A percentile compares a stretch with the other conserved stretches of the same genome.
Conservation (phyloP, 1,140 invertebrate genomes). For the Archegozetes longisetosus region DNA sequence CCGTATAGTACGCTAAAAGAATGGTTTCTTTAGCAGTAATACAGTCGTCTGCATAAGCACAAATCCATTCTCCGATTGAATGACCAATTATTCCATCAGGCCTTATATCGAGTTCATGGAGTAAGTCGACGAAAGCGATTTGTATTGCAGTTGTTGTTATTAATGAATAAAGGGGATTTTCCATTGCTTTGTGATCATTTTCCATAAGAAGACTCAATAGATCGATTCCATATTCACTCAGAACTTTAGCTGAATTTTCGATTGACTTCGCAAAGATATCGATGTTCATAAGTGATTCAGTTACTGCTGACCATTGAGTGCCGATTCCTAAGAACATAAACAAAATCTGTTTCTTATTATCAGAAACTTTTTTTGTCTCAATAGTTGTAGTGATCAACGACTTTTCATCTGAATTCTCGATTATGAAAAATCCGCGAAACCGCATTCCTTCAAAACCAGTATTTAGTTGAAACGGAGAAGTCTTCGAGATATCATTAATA, state of each 20-base stretch:
- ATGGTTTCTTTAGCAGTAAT: conserved; percentile 81
- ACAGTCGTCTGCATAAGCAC: conserved; percentile 89
- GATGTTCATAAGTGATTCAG: conserved; percentile 56
- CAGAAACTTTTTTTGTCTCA: background rate
- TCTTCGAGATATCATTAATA: conserved; percentile 12
- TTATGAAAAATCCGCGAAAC: conserved; percentile 2
- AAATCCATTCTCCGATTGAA: conserved; percentile 84
- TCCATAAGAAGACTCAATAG: conserved; percentile 7
- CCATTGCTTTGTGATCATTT: background rate
- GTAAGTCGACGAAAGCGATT: conserved; percentile 71
- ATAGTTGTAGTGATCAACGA: background rate
- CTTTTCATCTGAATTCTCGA: background rate
- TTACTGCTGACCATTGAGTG: conserved; percentile 90
- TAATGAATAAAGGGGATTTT: conserved; percentile 39
- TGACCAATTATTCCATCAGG: conserved; percentile 91
- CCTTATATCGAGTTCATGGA: conserved; percentile 54
- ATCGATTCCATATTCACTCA: conserved; percentile 4
- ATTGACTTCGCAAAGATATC: conserved; percentile 28
- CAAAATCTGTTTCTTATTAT: conserved; percentile 57
- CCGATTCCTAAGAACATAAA: conserved; percentile 94
- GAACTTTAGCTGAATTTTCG: background rate
- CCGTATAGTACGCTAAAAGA: conserved; percentile 75
- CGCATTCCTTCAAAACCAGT: background rate
- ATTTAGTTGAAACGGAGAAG: background rate
- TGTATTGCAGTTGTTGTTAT: conserved; percentile 87